Evolutionary conservation across 2,113 vertebrate species (phyloP).

Genomic region (Gobio gobio): DNA sequence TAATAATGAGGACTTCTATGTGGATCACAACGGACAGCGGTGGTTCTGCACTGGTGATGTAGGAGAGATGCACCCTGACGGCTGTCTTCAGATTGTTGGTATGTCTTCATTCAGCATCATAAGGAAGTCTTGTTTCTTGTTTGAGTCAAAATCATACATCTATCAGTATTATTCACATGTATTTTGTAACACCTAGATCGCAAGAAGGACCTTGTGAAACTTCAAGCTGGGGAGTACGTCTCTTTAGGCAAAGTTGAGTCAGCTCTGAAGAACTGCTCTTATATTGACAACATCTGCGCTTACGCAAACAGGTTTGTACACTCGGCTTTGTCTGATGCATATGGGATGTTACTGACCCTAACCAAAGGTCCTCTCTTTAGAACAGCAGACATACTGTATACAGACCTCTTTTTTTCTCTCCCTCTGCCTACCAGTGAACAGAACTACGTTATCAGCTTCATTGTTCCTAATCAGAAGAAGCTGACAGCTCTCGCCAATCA

Average conservation of each 20-base stretch:
- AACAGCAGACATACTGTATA: neutral
- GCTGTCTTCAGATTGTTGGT: constrained; percentile 96
- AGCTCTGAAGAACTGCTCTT: constrained; percentile 89
- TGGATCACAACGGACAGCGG: constrained; percentile 87
- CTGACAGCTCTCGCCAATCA: constrained; percentile 84
- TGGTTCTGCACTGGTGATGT: constrained; percentile 98
- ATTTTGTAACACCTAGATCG: constrained; percentile 78
- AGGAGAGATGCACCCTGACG: constrained; percentile 91
- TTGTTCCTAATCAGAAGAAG: constrained; percentile 95
- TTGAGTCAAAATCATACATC: neutral
- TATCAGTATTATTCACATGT: neutral
- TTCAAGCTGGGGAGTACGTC: constrained; percentile 97
- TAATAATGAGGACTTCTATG: constrained; percentile 83
- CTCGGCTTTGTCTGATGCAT: neutral
- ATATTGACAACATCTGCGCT: constrained; percentile 97
- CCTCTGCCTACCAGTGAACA: constrained; percentile 81
- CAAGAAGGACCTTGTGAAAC: constrained; percentile 97
- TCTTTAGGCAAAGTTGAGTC: constrained; percentile 97
- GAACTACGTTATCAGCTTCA: constrained; percentile 97
- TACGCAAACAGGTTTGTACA: constrained; percentile 93
- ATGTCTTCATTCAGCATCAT: neutral
- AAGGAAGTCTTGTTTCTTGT: neutral
- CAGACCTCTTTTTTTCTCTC: neutral
- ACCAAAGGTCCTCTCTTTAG: neutral
- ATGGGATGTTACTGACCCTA: neutral